These are phyloP conservation scores for Spatulosminthurus flaviceps DNA, from an alignment of 2,888 invertebrate species.

Conservation along the genomic window DNA sequence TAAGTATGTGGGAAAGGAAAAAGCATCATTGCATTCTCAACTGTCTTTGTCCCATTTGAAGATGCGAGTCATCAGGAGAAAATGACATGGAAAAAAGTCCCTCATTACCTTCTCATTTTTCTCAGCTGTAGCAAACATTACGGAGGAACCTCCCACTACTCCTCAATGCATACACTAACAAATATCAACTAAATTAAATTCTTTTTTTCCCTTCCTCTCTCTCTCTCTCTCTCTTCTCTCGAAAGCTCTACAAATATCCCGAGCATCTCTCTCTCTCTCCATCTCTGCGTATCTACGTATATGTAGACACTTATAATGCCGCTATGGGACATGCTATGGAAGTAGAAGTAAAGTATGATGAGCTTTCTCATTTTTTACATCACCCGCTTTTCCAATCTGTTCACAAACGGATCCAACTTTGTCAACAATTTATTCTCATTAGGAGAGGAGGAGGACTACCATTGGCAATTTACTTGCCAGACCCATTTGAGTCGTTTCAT, in stretches of 20 bases:
- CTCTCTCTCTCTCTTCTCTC: not conserved
- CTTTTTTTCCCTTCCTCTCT: not conserved
- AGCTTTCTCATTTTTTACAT: constrained; percentile 1
- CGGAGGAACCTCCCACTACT: no score
- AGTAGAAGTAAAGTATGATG: no score
- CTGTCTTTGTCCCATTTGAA: constrained; percentile 37
- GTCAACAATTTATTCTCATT: constrained; percentile 18
- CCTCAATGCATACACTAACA: no score
- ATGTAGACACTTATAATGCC: no score
- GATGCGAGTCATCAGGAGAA: constrained; percentile 33
- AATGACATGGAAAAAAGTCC: constrained; percentile 35
- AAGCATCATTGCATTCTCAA: constrained; percentile 31
- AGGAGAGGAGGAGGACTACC: not conserved
- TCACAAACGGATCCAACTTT: constrained; percentile 9
- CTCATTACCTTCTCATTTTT: constrained; percentile 41
- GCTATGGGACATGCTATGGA: no score
- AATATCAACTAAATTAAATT: no score
- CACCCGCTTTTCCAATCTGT: not conserved
- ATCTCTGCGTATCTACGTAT: not conserved
- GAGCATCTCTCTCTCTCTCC: not conserved
- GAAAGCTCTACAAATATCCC: not conserved
- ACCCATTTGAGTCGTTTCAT: no score
- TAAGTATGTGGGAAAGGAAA: not conserved
- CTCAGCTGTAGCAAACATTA: not conserved
- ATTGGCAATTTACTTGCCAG: not conserved